Base-by-base conservation (phyloP, 2,113 vertebrate genomes). In the Columba livia region DNA sequence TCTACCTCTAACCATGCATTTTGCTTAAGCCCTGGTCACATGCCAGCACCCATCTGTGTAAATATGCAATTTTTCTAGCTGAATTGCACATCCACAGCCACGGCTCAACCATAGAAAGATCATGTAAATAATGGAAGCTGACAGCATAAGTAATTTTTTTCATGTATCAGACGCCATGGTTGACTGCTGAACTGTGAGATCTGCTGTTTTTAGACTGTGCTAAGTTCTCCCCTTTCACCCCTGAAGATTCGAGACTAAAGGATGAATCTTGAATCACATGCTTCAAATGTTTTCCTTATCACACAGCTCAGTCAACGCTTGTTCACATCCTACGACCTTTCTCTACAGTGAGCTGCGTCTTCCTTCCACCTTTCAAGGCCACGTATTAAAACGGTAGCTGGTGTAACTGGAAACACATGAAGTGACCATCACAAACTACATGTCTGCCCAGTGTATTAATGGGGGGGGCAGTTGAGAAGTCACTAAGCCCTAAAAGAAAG, bases 121-220 rank as follows among this genome's bases (percentile, higher is more conserved):
- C 97, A 97, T 97, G 94, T 96, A 97, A 97, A 97, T 97, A 97
- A 97, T 97, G 94, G 94, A 96, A 97, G 80, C 94, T 97, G 96
- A 97, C 97, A 97, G 97, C 97, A 97, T 97, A 97, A 96, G 96
- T 97, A 97, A 97, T 97, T 97, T 97, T 97, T 97, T 97, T 97
- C 95, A 92, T 97, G 95, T 96, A 88, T 97, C 95, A 96, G 95
- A 91, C 58, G 74, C 93, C 95, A 95, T 95, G 96, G 81, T 95
- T 97, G 97, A 93, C 94, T 97, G 96, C 96, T 96, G 96, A 97
- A 96, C 95, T 97, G 96, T 94, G 94, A 97, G 96, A 97, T 97
- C 94, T 82, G 96, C 95, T 97, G 95, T 94, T 96, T 97, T 96
- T 96, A 97, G 95, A 93, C 95, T 72, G 87, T 11, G 89, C 94